A percentile compares a stretch with the other conserved stretches of the same genome.
These are phyloP conservation scores for Volucella inflata DNA, from an alignment of 2,888 invertebrate genomes.

Conservation along the genomic window DNA sequence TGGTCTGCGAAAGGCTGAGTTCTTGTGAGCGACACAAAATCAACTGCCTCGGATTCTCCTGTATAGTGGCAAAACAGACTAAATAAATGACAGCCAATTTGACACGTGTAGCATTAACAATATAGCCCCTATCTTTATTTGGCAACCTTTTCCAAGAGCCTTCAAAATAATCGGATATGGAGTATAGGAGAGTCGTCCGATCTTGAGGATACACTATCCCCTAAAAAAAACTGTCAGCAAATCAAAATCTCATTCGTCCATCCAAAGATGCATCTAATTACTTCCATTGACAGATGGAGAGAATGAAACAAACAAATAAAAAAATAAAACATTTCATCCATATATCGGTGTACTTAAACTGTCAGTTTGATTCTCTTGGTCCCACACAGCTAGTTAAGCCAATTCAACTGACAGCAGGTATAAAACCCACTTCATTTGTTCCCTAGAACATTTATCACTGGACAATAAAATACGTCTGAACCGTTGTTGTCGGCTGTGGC, in stretches of 20 bases:
- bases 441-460: conserved; percentile 34
- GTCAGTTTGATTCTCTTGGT: conserved; percentile 16
- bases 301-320: background rate
- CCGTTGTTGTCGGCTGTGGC: background rate
- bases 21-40: no score
- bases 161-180: no score
- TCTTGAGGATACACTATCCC: no score
- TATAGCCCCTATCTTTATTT: no score
- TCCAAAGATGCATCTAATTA: conserved; percentile 25
- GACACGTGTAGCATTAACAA: no score
- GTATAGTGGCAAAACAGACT: no score
- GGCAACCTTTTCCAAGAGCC: no score
- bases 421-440: conserved; percentile 29
- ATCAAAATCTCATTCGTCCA: conserved; percentile 1
- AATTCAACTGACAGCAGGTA: conserved; percentile 48
- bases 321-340: conserved; percentile 1
- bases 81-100: no score
- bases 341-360: conserved; percentile 48
- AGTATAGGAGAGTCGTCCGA: no score
- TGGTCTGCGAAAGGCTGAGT: no score
- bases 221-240: background rate
- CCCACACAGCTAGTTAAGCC: conserved; percentile 32
- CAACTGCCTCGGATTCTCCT: no score
- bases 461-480: conserved; percentile 28
- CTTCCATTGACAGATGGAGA: conserved; percentile 30